phyloP scores from a whole-genome alignment of 2,888 invertebrate species.

The Pammene fasciana region DNA sequence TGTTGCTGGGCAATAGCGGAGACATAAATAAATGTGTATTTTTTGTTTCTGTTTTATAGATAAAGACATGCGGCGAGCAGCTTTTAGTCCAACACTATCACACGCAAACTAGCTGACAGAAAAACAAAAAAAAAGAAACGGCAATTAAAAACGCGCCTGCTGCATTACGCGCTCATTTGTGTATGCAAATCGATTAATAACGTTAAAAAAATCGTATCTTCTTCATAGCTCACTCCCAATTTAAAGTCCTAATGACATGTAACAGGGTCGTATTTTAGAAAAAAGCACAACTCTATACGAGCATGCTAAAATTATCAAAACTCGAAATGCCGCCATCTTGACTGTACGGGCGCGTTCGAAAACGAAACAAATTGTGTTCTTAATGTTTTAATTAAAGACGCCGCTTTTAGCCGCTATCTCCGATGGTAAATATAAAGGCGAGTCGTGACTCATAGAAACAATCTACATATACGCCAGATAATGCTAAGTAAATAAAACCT shows the following conservation, averaged over 20 bases:
- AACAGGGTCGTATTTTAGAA: slow-evolving; percentile 10
- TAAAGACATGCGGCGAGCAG: slow-evolving; percentile 24
- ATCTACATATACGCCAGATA: slow-evolving; percentile 52
- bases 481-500: slow-evolving; percentile 49
- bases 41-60: slow-evolving; percentile 15
- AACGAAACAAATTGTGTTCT: slow-evolving; percentile 68
- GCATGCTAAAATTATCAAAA: neutral
- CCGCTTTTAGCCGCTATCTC: slow-evolving; percentile 66
- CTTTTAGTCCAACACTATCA: slow-evolving; percentile 37
- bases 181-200: slow-evolving; percentile 59
- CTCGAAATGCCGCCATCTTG: slow-evolving; percentile 51
- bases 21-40: slow-evolving; percentile 6
- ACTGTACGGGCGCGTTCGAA: slow-evolving; percentile 55
- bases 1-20: neutral
- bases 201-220: slow-evolving; percentile 13
- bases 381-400: slow-evolving; percentile 72
- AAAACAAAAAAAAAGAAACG: slow-evolving; percentile 56
- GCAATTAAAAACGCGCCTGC: slow-evolving; percentile 66
- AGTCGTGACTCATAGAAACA: slow-evolving; percentile 66
- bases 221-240: neutral
- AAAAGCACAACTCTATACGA: neutral
- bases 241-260: slow-evolving; percentile 9
- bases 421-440: slow-evolving; percentile 47
- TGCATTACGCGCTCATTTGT: slow-evolving; percentile 57
- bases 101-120: slow-evolving; percentile 45